Base-by-base conservation (phyloP, 2,888 invertebrate genomes). In the Pachydiplax longipennis region DNA sequence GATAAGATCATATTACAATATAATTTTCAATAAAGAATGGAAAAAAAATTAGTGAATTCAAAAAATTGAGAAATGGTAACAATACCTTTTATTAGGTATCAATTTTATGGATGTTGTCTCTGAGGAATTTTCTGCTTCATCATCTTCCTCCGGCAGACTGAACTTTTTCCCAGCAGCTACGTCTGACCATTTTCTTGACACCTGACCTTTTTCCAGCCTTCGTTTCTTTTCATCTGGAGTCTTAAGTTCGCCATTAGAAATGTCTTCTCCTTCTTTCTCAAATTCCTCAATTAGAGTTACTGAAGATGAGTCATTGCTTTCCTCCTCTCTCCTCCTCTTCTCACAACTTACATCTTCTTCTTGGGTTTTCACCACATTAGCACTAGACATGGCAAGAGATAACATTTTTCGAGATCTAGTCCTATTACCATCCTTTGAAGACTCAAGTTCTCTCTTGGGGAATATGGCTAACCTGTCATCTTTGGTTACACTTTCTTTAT, bases 201-300 rank as follows among this genome's bases (percentile, higher is more conserved):
- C 37, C 22, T 22, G 13, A 37, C 65, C n/a, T 37, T 87, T 87
- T 13, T 35, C 37, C 61, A 87, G 13, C 4, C 40, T 58, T 12
- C 87, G 37, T n/a, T 87, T 87, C 40, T 87, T 87, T 58, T 87
- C 61, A 31, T 61, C 87, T 31, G 31, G 58, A 15, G 35, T 83
- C 87, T n/a, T 87, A 37, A 58, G 37, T n/a, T 37, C 22, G 0
- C 58, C 13, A n/a, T 10, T 65, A 0, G n/a, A 37, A 2, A 37
- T 22, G 13, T n/a, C 37, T 13, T 61, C 61, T 37, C 31, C 35
- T 61, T 35, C 83, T 37, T 35, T 35, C 22, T n/a, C 61, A 8
- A 58, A 37, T 2, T 58, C 53, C 18, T 22, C n/a, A 22, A 8
- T 37, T 18, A 0, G 18, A 22, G 35, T 10, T 31, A 31, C 31